Evolutionary conservation across 2,888 invertebrate genomes (phyloP).

Genomic region (Callyntrura guangdongensis): DNA sequence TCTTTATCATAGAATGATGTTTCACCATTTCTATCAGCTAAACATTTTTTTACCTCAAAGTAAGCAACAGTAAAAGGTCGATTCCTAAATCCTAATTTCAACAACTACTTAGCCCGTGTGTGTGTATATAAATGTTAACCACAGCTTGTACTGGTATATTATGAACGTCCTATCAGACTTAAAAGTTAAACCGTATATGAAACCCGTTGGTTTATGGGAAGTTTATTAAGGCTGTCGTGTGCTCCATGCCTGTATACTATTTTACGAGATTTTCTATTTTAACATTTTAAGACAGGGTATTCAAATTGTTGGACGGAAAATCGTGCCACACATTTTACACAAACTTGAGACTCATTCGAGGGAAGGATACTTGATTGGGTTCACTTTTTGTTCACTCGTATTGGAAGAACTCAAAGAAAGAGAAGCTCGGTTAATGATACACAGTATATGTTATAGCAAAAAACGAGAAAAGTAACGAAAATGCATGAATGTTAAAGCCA

Average conservation of each 20-base stretch:
- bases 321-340: constrained; percentile 23
- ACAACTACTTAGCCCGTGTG: too few species aligned
- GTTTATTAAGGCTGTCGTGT: too few species aligned
- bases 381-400: neutral
- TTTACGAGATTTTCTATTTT: neutral
- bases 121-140: too few species aligned
- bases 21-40: neutral
- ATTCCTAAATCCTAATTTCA: too few species aligned
- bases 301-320: constrained; percentile 30
- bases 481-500: neutral
- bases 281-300: neutral
- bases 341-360: neutral
- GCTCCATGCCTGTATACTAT: too few species aligned
- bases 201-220: too few species aligned
- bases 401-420: constrained; percentile 12
- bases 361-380: constrained; percentile 24
- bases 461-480: neutral
- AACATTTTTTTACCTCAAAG: too few species aligned
- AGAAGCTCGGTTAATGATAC: too few species aligned
- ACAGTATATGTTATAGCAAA: neutral
- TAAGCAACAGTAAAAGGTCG: too few species aligned
- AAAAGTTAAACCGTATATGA: too few species aligned
- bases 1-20: neutral
- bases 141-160: too few species aligned
- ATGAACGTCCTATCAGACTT: too few species aligned